phyloP scores from a whole-genome alignment of 2,797 vertebrate genomes.

The Clarias laeviceps region DNA sequence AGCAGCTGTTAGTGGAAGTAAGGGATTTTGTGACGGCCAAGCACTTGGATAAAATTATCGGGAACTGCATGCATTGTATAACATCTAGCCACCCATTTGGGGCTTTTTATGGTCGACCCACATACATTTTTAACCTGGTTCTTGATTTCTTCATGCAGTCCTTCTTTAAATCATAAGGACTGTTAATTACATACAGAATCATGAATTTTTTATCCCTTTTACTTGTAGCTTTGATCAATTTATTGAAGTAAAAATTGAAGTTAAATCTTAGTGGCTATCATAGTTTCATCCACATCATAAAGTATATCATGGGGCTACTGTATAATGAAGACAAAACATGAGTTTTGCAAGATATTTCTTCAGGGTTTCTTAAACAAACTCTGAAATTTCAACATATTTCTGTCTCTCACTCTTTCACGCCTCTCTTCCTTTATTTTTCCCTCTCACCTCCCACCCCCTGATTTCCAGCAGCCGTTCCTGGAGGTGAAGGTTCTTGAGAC shows the following conservation, averaged over 20 bases:
- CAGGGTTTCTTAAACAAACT: not conserved
- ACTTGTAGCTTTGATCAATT: too few relatives aligned
- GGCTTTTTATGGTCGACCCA: not conserved
- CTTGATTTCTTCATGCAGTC: not conserved
- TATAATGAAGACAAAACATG: not conserved
- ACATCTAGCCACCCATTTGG: not conserved
- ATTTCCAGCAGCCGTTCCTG: slow-evolving; percentile 94
- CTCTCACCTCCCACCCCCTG: slow-evolving; percentile 62
- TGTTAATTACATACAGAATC: not conserved
- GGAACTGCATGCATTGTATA: not conserved
- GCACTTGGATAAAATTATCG: not conserved
- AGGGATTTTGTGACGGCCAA: not conserved
- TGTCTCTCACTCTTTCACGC: slow-evolving; percentile 58
- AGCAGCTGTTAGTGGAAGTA: not conserved
- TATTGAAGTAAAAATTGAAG: not conserved
- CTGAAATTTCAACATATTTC: not conserved
- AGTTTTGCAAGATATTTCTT: not conserved
- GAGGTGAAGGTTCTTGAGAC: slow-evolving; percentile 97
- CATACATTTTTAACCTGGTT: not conserved
- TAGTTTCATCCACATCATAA: not conserved
- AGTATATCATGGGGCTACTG: not conserved
- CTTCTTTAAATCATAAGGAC: not conserved
- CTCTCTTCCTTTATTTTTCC: slow-evolving; percentile 34
- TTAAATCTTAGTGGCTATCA: not conserved
- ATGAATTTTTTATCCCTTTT: too few relatives aligned